Base-by-base conservation (phyloP, 2,888 invertebrate species). In the Chloroclystis v-ata region DNA sequence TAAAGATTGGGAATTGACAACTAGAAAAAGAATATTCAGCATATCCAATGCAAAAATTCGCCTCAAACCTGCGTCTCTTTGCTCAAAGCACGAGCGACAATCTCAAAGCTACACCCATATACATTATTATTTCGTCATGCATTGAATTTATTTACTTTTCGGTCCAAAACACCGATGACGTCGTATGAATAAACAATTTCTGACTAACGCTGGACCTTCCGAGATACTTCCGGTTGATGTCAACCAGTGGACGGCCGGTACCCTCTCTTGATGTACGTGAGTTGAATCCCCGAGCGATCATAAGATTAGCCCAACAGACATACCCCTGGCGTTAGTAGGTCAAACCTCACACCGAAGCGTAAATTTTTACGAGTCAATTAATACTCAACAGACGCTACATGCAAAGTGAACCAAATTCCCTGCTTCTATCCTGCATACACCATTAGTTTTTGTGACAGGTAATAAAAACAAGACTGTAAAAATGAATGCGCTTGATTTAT, bases 191-290 rank as follows among this genome's bases (percentile, higher is more conserved):
- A 8, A 8, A 26, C 6, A 26, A 26, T 26, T 6, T 26, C 9
- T 6, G 26, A 20, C 33, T 10, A 33, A 12, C 4, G n/a, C n/a
- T n/a, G 32, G 14, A 14, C 7, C 20, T 24, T 16, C 35, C 64
- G 65, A 68, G 68, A 74, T 67, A 75, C 75, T 76, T 79, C 78
- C 78, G 68, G 73, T 41, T 73, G 75, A 77, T 71, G 73, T 74
- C 41, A 28, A 14, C 43, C 11, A 41, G 37, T 60, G 57, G 50
- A 53, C 54, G 53, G 56, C 12, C 42, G 49, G 52, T 58, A 52
- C 29, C 5, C 43, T 48, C 53, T 48, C 55, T 49, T 29, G 12
- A 41, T 7, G 28, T 37, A 41, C 30, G 64, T 67, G 64, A 52
- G 46, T 16, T 37, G 59, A 65, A 63, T 59, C 30, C 52, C 47